Percentiles rank a stretch among this genome's conserved stretches.
phyloP scores from a whole-genome alignment of 2,113 vertebrate genomes.

The Petroica traversi region DNA sequence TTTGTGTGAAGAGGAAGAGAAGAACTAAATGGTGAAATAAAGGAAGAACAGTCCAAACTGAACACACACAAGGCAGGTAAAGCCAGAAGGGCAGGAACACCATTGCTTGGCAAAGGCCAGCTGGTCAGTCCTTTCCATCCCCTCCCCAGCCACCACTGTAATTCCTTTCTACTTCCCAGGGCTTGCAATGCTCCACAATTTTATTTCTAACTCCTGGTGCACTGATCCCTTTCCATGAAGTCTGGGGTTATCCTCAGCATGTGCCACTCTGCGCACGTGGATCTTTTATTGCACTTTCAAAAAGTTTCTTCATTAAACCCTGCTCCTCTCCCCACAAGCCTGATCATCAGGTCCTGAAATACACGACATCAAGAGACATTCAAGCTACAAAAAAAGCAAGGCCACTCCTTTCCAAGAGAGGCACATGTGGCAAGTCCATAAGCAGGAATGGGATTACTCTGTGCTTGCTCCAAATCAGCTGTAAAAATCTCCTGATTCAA shows the following conservation, averaged over 20 bases:
- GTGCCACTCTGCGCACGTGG: background rate
- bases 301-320: background rate
- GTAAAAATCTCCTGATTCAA: constrained; percentile 53
- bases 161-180: background rate
- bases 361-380: background rate
- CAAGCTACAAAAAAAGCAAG: background rate
- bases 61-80: background rate
- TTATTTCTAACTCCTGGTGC: background rate
- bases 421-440: background rate
- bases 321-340: background rate
- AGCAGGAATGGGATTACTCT: background rate
- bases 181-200: background rate
- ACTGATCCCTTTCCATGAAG: background rate
- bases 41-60: background rate
- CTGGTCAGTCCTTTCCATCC: background rate
- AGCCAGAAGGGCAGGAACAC: background rate
- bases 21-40: background rate
- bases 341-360: background rate
- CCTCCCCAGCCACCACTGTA: background rate
- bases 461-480: background rate
- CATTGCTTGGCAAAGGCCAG: background rate
- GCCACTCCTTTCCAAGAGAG: background rate
- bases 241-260: background rate
- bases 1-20: background rate
- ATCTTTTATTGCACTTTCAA: background rate